Percentiles rank a stretch among this genome's conserved stretches.
Evolutionary conservation across 2,113 vertebrate genomes (phyloP).

Genomic region (Pogonocichla stellata): DNA sequence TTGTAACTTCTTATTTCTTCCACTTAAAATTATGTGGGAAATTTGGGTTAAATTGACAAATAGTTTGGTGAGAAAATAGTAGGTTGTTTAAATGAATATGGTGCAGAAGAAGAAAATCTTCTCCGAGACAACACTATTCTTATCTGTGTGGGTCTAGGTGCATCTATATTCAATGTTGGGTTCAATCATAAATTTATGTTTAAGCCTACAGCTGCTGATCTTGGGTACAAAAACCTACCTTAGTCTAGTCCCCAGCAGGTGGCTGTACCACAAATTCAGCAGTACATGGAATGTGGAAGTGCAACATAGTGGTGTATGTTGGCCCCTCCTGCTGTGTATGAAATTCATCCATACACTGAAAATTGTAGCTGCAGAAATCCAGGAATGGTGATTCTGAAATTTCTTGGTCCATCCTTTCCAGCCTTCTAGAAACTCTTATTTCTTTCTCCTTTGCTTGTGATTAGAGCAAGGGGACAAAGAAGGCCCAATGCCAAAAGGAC

Average conservation of each 20-base stretch:
- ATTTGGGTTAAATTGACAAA: not conserved
- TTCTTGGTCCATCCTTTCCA: not conserved
- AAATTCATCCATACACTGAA: not conserved
- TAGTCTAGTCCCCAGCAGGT: not conserved
- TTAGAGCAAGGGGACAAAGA: not conserved
- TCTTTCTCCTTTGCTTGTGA: not conserved
- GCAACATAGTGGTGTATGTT: not conserved
- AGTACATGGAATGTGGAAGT: not conserved
- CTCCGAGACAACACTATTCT: not conserved
- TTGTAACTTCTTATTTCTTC: not conserved
- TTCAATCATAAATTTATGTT: not conserved
- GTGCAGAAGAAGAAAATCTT: not conserved
- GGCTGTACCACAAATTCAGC: not conserved
- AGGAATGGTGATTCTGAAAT: not conserved
- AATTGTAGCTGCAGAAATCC: not conserved
- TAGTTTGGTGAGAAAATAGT: not conserved
- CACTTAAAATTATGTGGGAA: not conserved
- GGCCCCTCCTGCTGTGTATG: not conserved
- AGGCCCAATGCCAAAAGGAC: not conserved
- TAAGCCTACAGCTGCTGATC: not conserved
- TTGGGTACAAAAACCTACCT: not conserved
- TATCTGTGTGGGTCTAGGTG: not conserved
- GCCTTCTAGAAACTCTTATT: not conserved
- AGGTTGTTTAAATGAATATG: not conserved
- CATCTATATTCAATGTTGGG: not conserved